Evolutionary conservation across 1,140 invertebrate species (phyloP), one percentile per base, ranked within the genome.

Genomic region (Reticulitermes speratus): DNA sequence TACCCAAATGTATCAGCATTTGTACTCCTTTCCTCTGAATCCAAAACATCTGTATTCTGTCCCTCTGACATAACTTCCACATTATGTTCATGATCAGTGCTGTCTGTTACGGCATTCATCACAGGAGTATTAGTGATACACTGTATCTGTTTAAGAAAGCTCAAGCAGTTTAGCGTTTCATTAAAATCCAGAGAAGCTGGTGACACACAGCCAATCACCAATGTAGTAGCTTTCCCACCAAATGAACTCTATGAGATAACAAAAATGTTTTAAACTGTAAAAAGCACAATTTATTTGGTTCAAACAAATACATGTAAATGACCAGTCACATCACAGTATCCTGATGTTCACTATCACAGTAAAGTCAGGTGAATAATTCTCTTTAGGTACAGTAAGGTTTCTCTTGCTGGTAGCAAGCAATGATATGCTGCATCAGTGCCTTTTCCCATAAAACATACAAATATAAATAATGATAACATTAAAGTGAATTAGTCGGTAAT

Each of bases 121-220:
- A 94, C 94, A 5, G 95, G 94, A 91, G 92, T 93, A 89, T 95
- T 95, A 52, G 93, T 93, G 14, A 95, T 93, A 83, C 92, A 92
- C 88, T 94, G 91, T 86, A 93, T 93, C 88, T 93, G 93, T 52
- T 93, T 90, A 52, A 92, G 93, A 86, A 95, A 91, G 87, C 94
- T 93, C 52, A 95, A 89, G 86, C 93, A 94, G 88, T 94, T 94
- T 25, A 94, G 88, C 25, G 94, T 94, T 88, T 95, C 94, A 82
- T 92, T 90, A 83, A 93, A 91, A 90, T 95, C 93, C 87, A 93
- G 90, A 86, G 94, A 91, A 88, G 93, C 91, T 44, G 94, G 93
- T 69, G 94, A 94, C 14, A 95, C 91, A 88, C 94, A 95, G 65
- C 94, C 92, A 87, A 95, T 93, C 0, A 95, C 91, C 89, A 94